Conservation (phyloP, 2,113 vertebrate species). For the Myrmophylax atrothorax region DNA sequence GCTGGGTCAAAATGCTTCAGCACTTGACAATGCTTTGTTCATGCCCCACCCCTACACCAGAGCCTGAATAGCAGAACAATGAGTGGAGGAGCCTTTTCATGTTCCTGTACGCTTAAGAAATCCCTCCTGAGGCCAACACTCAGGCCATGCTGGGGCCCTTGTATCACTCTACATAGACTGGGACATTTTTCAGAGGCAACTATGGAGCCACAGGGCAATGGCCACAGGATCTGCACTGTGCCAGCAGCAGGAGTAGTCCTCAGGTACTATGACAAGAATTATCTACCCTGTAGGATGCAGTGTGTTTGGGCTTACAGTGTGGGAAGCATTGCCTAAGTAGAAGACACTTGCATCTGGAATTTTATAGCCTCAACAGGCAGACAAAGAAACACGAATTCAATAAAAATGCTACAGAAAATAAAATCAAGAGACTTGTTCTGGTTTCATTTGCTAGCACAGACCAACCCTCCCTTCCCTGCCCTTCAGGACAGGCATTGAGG, state of each 20-base stretch:
- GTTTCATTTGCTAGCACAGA: not conserved
- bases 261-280: not conserved
- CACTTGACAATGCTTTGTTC: not conserved
- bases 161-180: not conserved
- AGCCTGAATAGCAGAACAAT: not conserved
- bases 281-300: not conserved
- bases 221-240: not conserved
- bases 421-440: not conserved
- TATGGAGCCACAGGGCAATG: not conserved
- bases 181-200: not conserved
- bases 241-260: not conserved
- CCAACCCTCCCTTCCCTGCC: not conserved
- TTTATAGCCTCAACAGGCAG: not conserved
- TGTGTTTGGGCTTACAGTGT: not conserved
- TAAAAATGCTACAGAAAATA: not conserved
- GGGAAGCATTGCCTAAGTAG: not conserved
- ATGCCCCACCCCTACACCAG: not conserved
- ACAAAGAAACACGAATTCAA: not conserved
- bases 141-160: not conserved
- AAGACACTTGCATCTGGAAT: not conserved
- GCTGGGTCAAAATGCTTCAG: not conserved
- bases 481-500: not conserved
- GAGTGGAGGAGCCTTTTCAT: slow-evolving; percentile 13
- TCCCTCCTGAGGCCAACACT: not conserved
- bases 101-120: not conserved